Conservation (phyloP, 2,113 vertebrate genomes). For the Rhinogobius similis region DNA sequence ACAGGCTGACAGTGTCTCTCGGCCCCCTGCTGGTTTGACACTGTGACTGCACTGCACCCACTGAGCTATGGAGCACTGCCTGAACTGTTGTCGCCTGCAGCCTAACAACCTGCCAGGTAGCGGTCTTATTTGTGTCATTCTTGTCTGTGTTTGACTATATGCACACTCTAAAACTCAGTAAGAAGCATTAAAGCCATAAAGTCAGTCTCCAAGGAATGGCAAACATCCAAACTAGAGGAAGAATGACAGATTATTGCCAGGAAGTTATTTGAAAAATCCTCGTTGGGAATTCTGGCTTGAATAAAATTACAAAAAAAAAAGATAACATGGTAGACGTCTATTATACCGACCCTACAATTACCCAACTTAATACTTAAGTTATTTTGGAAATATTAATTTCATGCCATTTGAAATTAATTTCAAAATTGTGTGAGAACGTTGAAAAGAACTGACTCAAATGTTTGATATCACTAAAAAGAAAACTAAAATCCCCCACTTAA, state of each 20-base stretch:
- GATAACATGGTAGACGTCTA: too few relatives aligned
- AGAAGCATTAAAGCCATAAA: background rate
- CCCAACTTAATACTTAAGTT: too few relatives aligned
- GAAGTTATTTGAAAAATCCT: background rate
- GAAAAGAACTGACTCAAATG: background rate
- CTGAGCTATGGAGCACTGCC: constrained; percentile 37
- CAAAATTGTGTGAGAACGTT: background rate
- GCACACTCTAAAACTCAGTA: constrained; percentile 12
- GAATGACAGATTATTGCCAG: background rate
- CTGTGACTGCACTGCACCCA: constrained; percentile 43
- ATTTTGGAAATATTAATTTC: too few relatives aligned
- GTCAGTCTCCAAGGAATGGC: constrained; percentile 2
- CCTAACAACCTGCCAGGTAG: constrained; percentile 47
- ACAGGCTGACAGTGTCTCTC: constrained; percentile 45
- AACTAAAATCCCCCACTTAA: too few relatives aligned
- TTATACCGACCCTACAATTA: background rate
- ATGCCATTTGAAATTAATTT: background rate
- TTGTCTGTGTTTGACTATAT: constrained; percentile 24
- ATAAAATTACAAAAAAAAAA: background rate
- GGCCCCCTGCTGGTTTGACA: constrained; percentile 62
- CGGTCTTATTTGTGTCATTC: constrained; percentile 1
- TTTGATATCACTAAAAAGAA: too few relatives aligned
- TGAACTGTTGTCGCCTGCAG: constrained; percentile 49
- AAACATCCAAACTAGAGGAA: background rate
- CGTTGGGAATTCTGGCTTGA: background rate